A percentile compares a stretch with the other conserved stretches of the same genome.
These are phyloP conservation scores for Camponotus pennsylvanicus DNA, from an alignment of 1,140 invertebrate species.

Conservation along the genomic window DNA sequence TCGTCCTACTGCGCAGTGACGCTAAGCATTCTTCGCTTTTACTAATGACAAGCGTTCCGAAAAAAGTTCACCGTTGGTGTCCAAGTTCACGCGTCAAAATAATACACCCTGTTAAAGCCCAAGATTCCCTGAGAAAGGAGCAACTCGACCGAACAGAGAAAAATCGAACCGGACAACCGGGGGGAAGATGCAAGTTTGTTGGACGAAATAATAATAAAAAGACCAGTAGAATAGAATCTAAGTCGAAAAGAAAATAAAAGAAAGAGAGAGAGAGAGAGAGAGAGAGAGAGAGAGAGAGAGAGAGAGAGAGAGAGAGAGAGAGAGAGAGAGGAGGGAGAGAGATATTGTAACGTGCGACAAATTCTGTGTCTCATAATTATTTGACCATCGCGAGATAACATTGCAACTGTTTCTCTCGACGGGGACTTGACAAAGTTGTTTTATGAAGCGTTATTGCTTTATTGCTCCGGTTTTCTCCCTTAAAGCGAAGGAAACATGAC, in stretches of 20 bases:
- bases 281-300: no score
- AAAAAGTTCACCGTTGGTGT: background rate
- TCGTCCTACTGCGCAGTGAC: constrained; percentile 70
- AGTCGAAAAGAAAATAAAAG: no score
- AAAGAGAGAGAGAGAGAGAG: no score
- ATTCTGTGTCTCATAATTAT: background rate
- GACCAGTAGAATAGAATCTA: no score
- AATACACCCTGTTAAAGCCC: background rate
- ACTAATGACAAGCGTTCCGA: background rate
- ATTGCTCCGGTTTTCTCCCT: background rate
- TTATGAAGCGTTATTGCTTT: background rate
- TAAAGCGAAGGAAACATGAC: background rate
- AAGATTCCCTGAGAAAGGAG: no score
- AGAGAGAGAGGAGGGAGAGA: no score
- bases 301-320: no score
- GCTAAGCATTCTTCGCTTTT: constrained; percentile 49
- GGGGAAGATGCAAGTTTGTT: no score
- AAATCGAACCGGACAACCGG: no score
- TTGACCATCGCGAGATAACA: background rate
- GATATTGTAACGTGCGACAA: no score
- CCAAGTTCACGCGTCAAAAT: background rate
- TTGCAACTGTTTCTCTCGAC: background rate
- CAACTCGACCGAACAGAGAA: background rate
- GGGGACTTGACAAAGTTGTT: background rate
- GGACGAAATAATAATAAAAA: no score